Base-by-base conservation (phyloP, 1,140 invertebrate species). In the Octopus sinensis region DNA sequence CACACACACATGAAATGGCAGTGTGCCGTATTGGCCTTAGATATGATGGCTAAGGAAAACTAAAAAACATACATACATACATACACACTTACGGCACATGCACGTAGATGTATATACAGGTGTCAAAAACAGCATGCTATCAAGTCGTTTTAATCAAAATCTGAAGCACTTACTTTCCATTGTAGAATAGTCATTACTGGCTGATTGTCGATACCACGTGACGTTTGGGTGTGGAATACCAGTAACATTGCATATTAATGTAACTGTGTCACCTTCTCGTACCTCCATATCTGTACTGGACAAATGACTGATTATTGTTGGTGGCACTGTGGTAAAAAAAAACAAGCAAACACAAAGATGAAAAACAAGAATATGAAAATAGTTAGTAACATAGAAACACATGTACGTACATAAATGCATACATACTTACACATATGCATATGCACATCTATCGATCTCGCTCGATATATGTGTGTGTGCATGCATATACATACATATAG, bases 291-390 rank as follows among this genome's bases (percentile, higher is more conserved):
- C 68, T 17, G n/a, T 83, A 53, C 82, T 84, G 17, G 88, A 88
- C 17, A 86, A 76, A 13, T 86, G 81, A 43, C 85, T 83, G 30
- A 87, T 79, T 53, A 89, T 89, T 82, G 83, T 84, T 43, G 88
- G 86, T 17, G 88, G 86, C 23, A 89, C 88, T 88, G 83, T 9
- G 85, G 80, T 6, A 73, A 76, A 75, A 68, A 73, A 81, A 68
- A 6, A 78, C 30, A 43, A 62, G 17, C 56, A 62, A 62, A 62
- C 17, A 62, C 9, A 9, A 62, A 62, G 17, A 4, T 9, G 17
- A 62, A 62, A 62, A 62, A 62, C 56, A 62, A 2, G 17, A 62
- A 62, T 62, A 62, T 43, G 1, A 12, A 62, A 12, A 62, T 62
- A 62, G 1, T 12, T 62, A 62, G 1, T 12, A 12, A 62, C 17